These are phyloP conservation scores for Tridacna gigas DNA, from an alignment of 2,888 invertebrate genomes.

Conservation along the genomic window DNA sequence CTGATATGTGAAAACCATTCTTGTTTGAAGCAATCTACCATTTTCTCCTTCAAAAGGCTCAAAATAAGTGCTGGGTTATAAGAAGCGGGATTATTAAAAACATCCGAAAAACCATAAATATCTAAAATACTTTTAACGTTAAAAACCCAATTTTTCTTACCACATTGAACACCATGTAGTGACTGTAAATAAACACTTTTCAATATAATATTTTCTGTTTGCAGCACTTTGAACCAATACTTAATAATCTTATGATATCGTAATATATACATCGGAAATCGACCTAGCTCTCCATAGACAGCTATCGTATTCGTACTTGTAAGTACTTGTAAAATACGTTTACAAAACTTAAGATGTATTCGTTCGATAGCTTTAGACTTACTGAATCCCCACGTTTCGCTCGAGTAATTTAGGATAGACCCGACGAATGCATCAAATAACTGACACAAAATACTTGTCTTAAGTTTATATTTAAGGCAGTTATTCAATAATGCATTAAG, in stretches of 20 bases:
- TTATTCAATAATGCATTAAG: neutral
- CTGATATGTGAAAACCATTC: neutral
- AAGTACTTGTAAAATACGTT: neutral
- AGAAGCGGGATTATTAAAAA: slow-evolving; percentile 1
- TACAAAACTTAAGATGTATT: slow-evolving; percentile 25
- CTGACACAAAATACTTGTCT: slow-evolving; percentile 8
- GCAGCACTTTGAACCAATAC: slow-evolving; percentile 10
- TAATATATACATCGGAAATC: slow-evolving; percentile 13
- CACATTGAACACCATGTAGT: neutral
- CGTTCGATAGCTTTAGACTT: slow-evolving; percentile 10
- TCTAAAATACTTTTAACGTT: slow-evolving; percentile 9
- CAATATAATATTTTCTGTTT: slow-evolving; percentile 25
- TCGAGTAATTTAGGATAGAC: neutral
- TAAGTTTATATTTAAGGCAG: neutral
- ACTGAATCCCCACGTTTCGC: neutral
- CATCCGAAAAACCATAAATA: slow-evolving; percentile 3
- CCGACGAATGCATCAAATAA: slow-evolving; percentile 11
- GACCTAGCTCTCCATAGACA: slow-evolving; percentile 17
- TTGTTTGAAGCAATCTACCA: neutral
- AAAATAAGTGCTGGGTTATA: neutral
- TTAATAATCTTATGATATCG: slow-evolving; percentile 3
- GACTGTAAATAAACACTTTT: neutral
- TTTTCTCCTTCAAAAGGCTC: neutral
- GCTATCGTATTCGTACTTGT: neutral
- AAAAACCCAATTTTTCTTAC: slow-evolving; percentile 16